Evolutionary conservation across 2,113 vertebrate species (phyloP), one percentile per base, ranked within the genome.

Genomic region (Neodon shergylaensis): DNA sequence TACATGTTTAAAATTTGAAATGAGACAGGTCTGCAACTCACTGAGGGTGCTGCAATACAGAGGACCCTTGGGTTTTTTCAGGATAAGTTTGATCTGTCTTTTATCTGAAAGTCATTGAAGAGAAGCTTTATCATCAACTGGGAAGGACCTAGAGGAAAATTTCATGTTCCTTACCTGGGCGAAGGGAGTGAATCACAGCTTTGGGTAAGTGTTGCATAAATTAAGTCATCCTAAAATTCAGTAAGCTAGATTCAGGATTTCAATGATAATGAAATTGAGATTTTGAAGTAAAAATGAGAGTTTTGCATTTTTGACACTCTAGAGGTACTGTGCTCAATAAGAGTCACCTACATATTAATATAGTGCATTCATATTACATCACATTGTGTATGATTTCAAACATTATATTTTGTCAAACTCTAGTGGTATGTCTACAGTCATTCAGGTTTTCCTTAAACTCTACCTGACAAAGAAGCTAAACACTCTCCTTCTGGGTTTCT

Each of bases 1-100:
- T 86, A 96, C 92, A 97, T 97, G 97, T 92, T 94, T 98, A 96
- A 98, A 98, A 98, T 98, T 97, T 97, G 96, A 98, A 98, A 98
- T 95, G 58, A 92, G 17, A 81, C 79, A 84, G 33, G 63, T 44
- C 24, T 65, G 12, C 17, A 74, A 87, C 31, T 90, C 49, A 28
- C 86, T 86, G 73, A 90, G 74, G 91, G 90, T 24, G 12, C 49
- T 81, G 31, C 79, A 66, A 54, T 61, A 70, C 42, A 61, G 63
- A 91, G 77, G 8, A 87, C 74, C 78, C 70, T 73, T 68, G 79
- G 78, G 63, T 96, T 95, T 93, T 73, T 84, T 90, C 63, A 90
- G 82, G 74, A 58, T 81, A 94, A 83, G 33, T 61, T 96, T 97
- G 68, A 84, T 39, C 33, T 90, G 83, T 72, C 44, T 92, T 77